Conservation (phyloP, 2,113 vertebrate species). For the Myxocyprinus asiaticus region DNA sequence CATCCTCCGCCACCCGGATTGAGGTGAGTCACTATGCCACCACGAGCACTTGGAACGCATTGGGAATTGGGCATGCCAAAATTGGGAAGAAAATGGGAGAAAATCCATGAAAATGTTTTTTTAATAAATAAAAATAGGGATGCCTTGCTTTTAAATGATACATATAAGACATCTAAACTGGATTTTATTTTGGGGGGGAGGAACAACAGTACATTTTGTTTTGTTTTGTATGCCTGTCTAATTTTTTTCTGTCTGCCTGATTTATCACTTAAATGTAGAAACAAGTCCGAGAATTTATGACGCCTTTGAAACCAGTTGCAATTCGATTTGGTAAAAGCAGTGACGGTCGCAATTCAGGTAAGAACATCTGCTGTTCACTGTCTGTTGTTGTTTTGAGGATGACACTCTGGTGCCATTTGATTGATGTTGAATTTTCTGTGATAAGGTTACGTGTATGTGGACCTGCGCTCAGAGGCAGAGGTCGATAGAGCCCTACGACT, state of each 20-base stretch:
- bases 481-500: conserved; percentile 84
- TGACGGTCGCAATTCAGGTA: conserved; percentile 86
- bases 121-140: too few species aligned
- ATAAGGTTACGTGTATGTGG: conserved; percentile 91
- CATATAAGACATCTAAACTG: too few species aligned
- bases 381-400: not conserved
- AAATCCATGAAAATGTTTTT: too few species aligned
- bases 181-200: too few species aligned
- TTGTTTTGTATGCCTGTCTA: too few species aligned
- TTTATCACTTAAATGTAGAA: conserved; percentile 69
- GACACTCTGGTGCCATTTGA: not conserved
- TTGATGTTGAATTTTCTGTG: conserved; percentile 20
- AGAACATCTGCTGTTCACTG: not conserved
- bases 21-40: too few species aligned
- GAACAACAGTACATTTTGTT: too few species aligned
- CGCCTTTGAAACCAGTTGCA: conserved; percentile 85
- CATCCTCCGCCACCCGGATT: too few species aligned
- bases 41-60: too few species aligned
- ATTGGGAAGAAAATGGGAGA: too few species aligned
- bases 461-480: conserved; percentile 85
- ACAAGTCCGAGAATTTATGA: conserved; percentile 88
- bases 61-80: too few species aligned
- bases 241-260: not conserved
- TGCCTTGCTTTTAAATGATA: too few species aligned
- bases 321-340: conserved; percentile 82